phyloP scores from a whole-genome alignment of 1,140 invertebrate species.

The Streblospio benedicti region DNA sequence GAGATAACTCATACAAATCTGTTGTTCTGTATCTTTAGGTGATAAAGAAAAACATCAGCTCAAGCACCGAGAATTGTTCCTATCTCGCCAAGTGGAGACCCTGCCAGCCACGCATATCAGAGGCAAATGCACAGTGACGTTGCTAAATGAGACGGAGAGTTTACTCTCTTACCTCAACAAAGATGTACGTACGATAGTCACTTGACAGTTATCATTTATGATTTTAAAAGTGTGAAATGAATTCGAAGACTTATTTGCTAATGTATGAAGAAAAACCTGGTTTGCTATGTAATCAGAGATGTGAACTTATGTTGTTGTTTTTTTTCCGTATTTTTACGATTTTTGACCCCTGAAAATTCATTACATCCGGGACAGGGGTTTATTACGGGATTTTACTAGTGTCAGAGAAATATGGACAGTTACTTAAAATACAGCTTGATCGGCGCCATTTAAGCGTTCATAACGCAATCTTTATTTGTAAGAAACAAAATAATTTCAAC shows the following conservation, averaged over 20 bases:
- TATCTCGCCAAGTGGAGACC: constrained; percentile 69
- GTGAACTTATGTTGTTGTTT: too few species aligned
- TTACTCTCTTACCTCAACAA: constrained; percentile 90
- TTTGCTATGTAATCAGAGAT: neutral
- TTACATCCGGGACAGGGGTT: too few species aligned
- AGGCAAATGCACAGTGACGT: constrained; percentile 95
- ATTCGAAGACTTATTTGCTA: neutral
- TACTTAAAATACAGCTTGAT: too few species aligned
- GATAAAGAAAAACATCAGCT: constrained; percentile 70
- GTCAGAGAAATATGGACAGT: too few species aligned
- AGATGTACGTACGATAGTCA: constrained; percentile 58
- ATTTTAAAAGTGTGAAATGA: neutral
- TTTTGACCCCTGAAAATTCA: too few species aligned
- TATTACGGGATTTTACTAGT: too few species aligned
- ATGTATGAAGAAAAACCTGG: neutral
- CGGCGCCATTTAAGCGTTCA: too few species aligned
- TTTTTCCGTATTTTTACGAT: too few species aligned
- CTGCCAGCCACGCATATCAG: constrained; percentile 95
- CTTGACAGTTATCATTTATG: neutral
- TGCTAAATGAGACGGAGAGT: constrained; percentile 96
- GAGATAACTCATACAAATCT: neutral
- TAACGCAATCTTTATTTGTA: too few species aligned
- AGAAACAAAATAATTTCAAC: too few species aligned
- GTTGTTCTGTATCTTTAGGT: neutral
- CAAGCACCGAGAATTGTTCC: constrained; percentile 94